Evolutionary conservation across 2,888 invertebrate species (phyloP), one percentile per base, ranked within the genome.

Genomic region (Anticlea derivata): DNA sequence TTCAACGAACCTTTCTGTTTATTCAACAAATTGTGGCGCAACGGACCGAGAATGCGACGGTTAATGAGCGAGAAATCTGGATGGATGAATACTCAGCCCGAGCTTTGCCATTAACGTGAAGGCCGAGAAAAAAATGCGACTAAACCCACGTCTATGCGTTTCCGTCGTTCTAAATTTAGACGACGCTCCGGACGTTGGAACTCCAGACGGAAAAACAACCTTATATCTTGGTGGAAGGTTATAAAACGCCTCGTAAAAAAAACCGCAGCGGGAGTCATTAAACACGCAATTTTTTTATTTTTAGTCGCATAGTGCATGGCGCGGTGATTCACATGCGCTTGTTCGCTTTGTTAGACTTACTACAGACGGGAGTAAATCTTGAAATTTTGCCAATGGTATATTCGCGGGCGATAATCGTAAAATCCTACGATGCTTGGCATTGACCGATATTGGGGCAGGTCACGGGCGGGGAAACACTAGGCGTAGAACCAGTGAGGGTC

Each of bases 311-410:
- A 53, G 44, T 48, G 44, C 38, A 40, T 54, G 55, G 55, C 27
- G 56, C 53, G 63, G 73, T 85, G 86, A 86, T 74, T 86, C 86
- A 83, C 76, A 55, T 57, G 54, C 50, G 50, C 52, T 63, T 60
- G 58, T 60, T 60, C 71, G 68, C 68, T 73, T 77, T 78, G 76
- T 80, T 77, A 86, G 89, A 89, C 89, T 66, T 82, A 86, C 89
- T 87, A 89, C 88, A 89, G 89, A 89, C 88, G 75, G 68, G 66
- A 75, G 73, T 75, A 73, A 68, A 75, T 81, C 78, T 90, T 90
- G 89, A 88, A 83, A 83, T 86, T 87, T 83, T 89, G 89, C 89
- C 89, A 90, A 88, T 86, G 78, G 69, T 73, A 70, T 79, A 84
- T 86, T 83, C 77, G 83, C 82, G 75, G 70, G 75, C 73, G 83